Evolutionary conservation across 2,888 invertebrate genomes (phyloP).

Genomic region (Caradrina clavipalpis): DNA sequence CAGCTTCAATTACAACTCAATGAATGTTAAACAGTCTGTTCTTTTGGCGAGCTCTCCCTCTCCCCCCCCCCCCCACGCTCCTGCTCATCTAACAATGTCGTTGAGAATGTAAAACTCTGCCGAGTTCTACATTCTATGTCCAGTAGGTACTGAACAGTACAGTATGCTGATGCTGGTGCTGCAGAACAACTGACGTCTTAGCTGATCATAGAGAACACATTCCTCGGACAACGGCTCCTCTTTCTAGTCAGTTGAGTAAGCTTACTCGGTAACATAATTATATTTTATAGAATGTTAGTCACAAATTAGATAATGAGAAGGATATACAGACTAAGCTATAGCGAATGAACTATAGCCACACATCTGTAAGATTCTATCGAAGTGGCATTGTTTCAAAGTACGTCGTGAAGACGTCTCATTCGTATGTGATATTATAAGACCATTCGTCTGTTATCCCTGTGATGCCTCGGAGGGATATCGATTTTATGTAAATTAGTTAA

Average conservation of each 20-base stretch:
- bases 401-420: slow-evolving; percentile 1
- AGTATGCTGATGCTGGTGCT: slow-evolving; percentile 8
- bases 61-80: not conserved
- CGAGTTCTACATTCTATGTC: slow-evolving; percentile 22
- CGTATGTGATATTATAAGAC: slow-evolving; percentile 17
- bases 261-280: too few species aligned
- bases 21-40: slow-evolving; percentile 40
- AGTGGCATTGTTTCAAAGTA: not conserved
- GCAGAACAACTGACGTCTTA: not conserved
- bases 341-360: too few species aligned
- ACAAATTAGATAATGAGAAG: too few species aligned
- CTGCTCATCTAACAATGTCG: slow-evolving; percentile 42
- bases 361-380: too few species aligned
- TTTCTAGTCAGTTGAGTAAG: too few species aligned
- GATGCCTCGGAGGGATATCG: slow-evolving; percentile 12
- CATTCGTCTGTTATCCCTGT: not conserved
- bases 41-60: not conserved
- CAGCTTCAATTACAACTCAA: slow-evolving; percentile 49
- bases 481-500: slow-evolving; percentile 29
- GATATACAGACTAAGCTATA: too few species aligned
- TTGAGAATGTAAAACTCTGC: slow-evolving; percentile 43
- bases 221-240: not conserved
- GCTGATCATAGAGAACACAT: not conserved
- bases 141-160: not conserved
- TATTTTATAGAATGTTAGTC: too few species aligned